These are phyloP conservation scores for Aradus depressus DNA, from an alignment of 2,888 invertebrate genomes.

Conservation along the genomic window DNA sequence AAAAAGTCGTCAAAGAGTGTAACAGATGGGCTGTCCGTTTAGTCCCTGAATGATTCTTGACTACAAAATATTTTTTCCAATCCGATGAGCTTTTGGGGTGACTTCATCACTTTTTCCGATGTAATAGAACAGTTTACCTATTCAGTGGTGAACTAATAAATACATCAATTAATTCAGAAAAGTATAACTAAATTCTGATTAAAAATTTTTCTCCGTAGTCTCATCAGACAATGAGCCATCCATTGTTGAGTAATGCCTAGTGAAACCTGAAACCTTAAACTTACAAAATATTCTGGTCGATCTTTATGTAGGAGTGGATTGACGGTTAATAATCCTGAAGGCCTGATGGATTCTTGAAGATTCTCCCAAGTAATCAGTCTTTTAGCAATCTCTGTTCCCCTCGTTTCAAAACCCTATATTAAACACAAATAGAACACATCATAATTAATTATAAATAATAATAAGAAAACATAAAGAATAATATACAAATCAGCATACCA, in stretches of 20 bases:
- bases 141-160: too few relatives aligned
- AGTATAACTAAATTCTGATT: too few relatives aligned
- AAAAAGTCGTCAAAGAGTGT: too few relatives aligned
- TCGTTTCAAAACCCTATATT: constrained; percentile 74
- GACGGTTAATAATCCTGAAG: constrained; percentile 54
- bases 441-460: neutral
- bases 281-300: constrained; percentile 22
- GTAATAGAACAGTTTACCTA: too few relatives aligned
- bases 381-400: constrained; percentile 74
- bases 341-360: constrained; percentile 60
- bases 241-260: neutral
- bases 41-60: too few relatives aligned
- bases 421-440: neutral
- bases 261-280: neutral
- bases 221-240: neutral
- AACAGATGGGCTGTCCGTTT: too few relatives aligned
- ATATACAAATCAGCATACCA: constrained; percentile 43
- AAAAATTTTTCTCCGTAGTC: too few relatives aligned
- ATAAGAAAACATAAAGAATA: too few relatives aligned
- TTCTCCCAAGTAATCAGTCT: constrained; percentile 76
- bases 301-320: constrained; percentile 45
- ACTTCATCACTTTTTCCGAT: too few relatives aligned
- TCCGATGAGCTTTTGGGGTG: too few relatives aligned
- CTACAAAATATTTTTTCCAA: too few relatives aligned
- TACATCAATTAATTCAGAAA: too few relatives aligned